Conservation (phyloP, 2,113 vertebrate species). For the Sinocyclocheilus anshuiensis region DNA sequence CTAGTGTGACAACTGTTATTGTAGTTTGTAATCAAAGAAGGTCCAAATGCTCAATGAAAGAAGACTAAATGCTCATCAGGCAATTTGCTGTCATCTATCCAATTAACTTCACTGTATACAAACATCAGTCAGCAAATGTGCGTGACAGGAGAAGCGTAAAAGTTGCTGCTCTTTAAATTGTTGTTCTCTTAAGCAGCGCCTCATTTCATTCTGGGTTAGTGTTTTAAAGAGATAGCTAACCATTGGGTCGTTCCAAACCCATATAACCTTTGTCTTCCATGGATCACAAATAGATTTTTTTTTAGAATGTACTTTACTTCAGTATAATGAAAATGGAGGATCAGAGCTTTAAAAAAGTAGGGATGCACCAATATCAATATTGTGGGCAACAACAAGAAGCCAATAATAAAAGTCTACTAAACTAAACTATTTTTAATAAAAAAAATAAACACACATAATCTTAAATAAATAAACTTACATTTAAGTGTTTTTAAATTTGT, state of each 20-base stretch:
- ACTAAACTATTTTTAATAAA: neutral
- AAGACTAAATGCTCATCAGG: constrained; percentile 33
- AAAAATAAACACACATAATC: too few relatives aligned
- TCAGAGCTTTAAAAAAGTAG: too few relatives aligned
- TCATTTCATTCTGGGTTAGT: constrained; percentile 18
- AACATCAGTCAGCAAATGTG: constrained; percentile 38
- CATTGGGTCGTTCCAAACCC: neutral
- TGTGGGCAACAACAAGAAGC: neutral
- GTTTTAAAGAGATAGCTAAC: neutral
- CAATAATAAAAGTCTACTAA: neutral
- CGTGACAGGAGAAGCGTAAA: neutral
- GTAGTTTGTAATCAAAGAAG: constrained; percentile 21
- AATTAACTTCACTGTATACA: constrained; percentile 37
- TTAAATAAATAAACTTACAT: too few relatives aligned
- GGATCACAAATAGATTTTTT: neutral
- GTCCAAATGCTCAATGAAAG: constrained; percentile 30
- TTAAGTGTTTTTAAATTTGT: too few relatives aligned
- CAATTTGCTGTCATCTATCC: constrained; percentile 40
- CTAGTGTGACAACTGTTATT: constrained; percentile 28
- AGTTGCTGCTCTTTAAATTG: constrained; percentile 20
- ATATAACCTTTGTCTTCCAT: neutral
- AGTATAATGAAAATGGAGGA: neutral
- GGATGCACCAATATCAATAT: neutral
- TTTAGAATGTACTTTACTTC: neutral
- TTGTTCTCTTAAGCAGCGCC: constrained; percentile 6